Evolutionary conservation across 2,888 invertebrate genomes (phyloP).

Genomic region (Dynastes maya): DNA sequence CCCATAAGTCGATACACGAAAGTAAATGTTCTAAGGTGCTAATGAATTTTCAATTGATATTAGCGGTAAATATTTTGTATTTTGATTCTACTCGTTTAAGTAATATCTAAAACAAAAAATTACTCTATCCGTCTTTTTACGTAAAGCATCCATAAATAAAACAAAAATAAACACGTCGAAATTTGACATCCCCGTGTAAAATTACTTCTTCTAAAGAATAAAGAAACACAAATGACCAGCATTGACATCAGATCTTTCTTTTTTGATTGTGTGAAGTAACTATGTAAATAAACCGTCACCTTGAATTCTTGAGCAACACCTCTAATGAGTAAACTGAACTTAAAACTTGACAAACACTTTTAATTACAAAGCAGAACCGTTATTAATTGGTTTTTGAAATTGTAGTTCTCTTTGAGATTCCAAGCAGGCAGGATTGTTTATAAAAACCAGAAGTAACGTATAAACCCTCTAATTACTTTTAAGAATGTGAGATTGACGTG

Average conservation of each 20-base stretch:
- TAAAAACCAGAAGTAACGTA: too few relatives aligned
- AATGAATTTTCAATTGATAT: too few relatives aligned
- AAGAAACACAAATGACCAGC: not conserved
- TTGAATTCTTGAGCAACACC: not conserved
- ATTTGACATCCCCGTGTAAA: slow-evolving; percentile 1
- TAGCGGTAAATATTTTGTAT: too few relatives aligned
- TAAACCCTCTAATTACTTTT: too few relatives aligned
- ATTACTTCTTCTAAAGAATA: not conserved
- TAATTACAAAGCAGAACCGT: not conserved
- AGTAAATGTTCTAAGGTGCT: too few relatives aligned
- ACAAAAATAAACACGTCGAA: not conserved
- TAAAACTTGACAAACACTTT: not conserved
- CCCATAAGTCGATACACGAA: too few relatives aligned
- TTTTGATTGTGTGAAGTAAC: not conserved
- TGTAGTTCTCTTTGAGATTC: too few relatives aligned
- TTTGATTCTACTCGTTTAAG: too few relatives aligned
- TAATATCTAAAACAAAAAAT: too few relatives aligned
- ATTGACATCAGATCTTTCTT: not conserved
- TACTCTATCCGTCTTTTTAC: too few relatives aligned
- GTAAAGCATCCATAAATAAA: not conserved
- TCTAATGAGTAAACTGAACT: not conserved
- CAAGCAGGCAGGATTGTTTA: too few relatives aligned
- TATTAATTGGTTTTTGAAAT: not conserved
- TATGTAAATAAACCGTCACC: slow-evolving; percentile 9
- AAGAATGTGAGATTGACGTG: too few relatives aligned